Base-by-base conservation (phyloP, 2,113 vertebrate genomes). In the Coptodon rendalli region DNA sequence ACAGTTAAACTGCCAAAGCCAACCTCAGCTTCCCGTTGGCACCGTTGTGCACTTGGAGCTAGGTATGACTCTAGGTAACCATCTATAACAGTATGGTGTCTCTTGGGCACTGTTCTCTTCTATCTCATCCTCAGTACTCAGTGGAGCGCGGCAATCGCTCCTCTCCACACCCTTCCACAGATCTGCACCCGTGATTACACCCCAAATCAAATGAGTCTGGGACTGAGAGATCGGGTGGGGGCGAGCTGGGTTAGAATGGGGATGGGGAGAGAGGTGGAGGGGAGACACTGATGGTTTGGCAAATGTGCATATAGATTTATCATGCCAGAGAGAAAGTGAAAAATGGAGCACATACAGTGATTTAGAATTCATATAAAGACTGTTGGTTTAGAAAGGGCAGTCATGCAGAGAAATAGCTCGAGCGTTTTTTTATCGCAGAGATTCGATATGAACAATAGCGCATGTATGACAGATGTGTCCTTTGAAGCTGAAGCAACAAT, bases 161-260 rank as follows among this genome's bases (percentile, higher is more conserved):
- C 87, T 91, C 93, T 91, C 81, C 86, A 90, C 93, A 87, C 87
- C 91, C 89, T 43, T 87, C 90, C 90, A 89, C 92, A 93, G 95
- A 95, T 95, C 89, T 90, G 89, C 88, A 91, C 89, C 92, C 80
- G 83, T 81, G 93, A 96, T 96, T 94, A 96, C 89, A 82, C 92
- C 89, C 76, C 89, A 88, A 93, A 92, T 93, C 86, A 93, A 95
- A 95, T 93, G 93, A 93, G 92, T 90, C 85, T 92, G 83, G 93
- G 88, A 84, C 88, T 56, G 84, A 87, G 93, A 89, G 89, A 87
- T 81, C 83, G n/a, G 45, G 19, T n/a, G 59, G 53, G 54, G 31
- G 43, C 12, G n/a, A 40, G 24, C 19, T 11, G 29, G 24, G 85
- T 80, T 83, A 80, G 80, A 80, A 53, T 59, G 56, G 68, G 66